phyloP scores from a whole-genome alignment of 2,888 invertebrate genomes.

The Hylaea fasciaria region DNA sequence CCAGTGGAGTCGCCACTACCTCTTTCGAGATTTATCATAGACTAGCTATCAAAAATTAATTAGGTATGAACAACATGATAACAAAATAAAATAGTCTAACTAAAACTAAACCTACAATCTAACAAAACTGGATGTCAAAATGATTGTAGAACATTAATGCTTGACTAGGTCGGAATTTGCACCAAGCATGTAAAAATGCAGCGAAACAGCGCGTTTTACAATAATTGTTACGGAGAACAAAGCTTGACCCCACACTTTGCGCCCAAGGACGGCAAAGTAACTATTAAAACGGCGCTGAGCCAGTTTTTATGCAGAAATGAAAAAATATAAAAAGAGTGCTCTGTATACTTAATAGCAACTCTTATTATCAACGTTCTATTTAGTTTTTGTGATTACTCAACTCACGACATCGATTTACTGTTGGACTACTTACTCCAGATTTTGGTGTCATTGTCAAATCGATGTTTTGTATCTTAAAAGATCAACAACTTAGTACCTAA shows the following conservation, averaged over 20 bases:
- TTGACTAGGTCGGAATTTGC: no score
- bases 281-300: constrained; percentile 46
- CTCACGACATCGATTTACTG: constrained; percentile 7
- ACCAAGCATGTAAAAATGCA: constrained; percentile 2
- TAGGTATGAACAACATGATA: no score
- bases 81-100: no score
- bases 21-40: no score
- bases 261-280: constrained; percentile 48
- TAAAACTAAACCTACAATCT: no score
- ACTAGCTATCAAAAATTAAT: no score
- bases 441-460: background rate
- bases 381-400: constrained; percentile 7
- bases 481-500: no score
- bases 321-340: constrained; percentile 11
- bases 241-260: constrained; percentile 35
- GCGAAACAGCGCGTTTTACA: constrained; percentile 32
- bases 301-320: constrained; percentile 38
- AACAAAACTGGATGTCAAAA: no score
- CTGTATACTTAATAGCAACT: background rate
- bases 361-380: constrained; percentile 12
- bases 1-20: no score
- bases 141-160: no score
- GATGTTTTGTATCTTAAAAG: background rate
- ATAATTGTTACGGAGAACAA: constrained; percentile 32
- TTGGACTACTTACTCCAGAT: background rate